Base-by-base conservation (phyloP, 1,140 invertebrate species). In the Bombyx mandarina region DNA sequence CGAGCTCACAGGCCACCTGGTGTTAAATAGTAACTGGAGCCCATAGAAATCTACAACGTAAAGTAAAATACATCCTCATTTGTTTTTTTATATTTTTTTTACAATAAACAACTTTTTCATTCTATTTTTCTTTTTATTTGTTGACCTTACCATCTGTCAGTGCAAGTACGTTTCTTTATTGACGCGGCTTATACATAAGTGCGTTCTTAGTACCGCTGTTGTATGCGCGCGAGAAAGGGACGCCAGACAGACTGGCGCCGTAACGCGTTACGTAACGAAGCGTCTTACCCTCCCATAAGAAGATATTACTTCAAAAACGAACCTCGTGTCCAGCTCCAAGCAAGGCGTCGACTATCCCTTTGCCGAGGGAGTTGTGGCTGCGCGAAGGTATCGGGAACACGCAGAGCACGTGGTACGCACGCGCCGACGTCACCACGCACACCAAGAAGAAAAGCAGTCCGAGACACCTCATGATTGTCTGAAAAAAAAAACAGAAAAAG, bases 241-340 rank as follows among this genome's bases (percentile, higher is more conserved):
- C 45, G 45, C 45, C 45, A 45, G 45, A 45, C 45, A 7, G 47
- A 12, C 12, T 18, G 12, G 22, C 7, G 35, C 43, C n/a, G 50
- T 44, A 47, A 18, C 12, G 12, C 12, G 12, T 18, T 18, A 18
- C 12, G 12, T 18, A 18, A 18, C 12, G 12, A 18, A 18, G 12
- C 12, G 12, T 18, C 12, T 18, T 18, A 18, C 12, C 12, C 12
- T 18, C 12, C 12, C 12, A 18, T 18, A 18, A 18, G 12, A 18
- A 18, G 12, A 18, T 18, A 18, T 18, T 1, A 18, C 12, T 18
- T 18, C 12, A 18, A 18, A n/a, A 7, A 6, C 10, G 9, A 48
- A 88, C 71, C 67, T 86, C 44, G 65, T 88, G 87, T 6, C 77
- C 80, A 49, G 71, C 72, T 35, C 70, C 60, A 7, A 81, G 65